Evolutionary conservation across 1,140 invertebrate species (phyloP), one percentile per base, ranked within the genome.

Genomic region (Heliconius hermathena): DNA sequence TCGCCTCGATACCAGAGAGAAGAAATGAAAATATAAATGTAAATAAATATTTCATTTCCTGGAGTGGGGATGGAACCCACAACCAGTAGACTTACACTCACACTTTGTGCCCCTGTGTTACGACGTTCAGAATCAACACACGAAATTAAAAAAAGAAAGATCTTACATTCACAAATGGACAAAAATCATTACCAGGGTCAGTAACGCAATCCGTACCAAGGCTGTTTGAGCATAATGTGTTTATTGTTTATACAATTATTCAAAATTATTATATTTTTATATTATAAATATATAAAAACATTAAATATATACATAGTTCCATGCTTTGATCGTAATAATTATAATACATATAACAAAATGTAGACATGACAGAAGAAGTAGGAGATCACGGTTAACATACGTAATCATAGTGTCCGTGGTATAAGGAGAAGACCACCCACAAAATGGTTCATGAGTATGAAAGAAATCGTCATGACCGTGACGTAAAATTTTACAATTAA

Each of bases 181-280:
- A 46, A 66, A 26, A 66, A 29, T 66, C 22, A 66, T 66, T 66
- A 66, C 26, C 26, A 66, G 11, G 60, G 60, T 66, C 60, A 66
- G 60, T 66, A 26, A 1, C 22, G 29, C 9, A 66, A 66, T 18
- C 4, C 11, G 60, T 26, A 22, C 0, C 54, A 60, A 66, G 22
- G 22, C 1, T 66, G 0, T 22, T 9, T 57, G 54, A 22, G n/a
- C 54, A 8, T 57, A 57, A 57, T 57, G 11, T 26, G 26, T 26
- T 66, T 26, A 66, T 26, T 4, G 26, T 26, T 3, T 13, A 1
- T 66, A 22, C 60, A 13, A 66, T 60, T 60, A 9, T 60, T 60
- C 20, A 9, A 60, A 60, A 60, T 60, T 9, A 22, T 22, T 2
- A 18, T 52, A 52, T 52, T 52, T 52, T 16, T 46, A 16, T 16